These are phyloP conservation scores for Cassiopea xamachana DNA, from an alignment of 30 jellyfish, hydroid and myxozoan genomes.

Conservation along the genomic window DNA sequence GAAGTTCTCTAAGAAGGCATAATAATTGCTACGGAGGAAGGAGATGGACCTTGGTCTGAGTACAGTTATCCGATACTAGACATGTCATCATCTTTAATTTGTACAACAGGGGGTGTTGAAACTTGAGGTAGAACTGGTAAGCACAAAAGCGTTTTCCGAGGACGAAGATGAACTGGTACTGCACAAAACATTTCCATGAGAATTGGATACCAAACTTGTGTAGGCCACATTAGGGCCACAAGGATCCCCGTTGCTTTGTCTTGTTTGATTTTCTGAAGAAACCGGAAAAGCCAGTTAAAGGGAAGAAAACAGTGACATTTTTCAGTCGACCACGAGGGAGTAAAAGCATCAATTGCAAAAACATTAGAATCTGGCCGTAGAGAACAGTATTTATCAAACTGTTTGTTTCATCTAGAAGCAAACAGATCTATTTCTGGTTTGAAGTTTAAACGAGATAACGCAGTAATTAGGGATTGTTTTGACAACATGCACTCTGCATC, in stretches of 20 bases:
- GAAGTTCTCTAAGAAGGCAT: slow-evolving; percentile 6
- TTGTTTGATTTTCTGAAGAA: background rate
- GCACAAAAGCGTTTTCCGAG: background rate
- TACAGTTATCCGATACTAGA: slow-evolving; percentile 1
- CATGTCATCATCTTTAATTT: slow-evolving; percentile 20
- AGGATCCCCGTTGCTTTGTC: slow-evolving; percentile 50
- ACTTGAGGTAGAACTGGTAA: slow-evolving; percentile 11
- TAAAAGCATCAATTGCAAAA: slow-evolving; percentile 17
- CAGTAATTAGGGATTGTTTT: background rate
- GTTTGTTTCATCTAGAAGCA: slow-evolving; percentile 33
- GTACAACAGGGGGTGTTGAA: background rate
- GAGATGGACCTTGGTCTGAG: background rate
- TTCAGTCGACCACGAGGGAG: background rate
- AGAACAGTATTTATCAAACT: slow-evolving; percentile 23
- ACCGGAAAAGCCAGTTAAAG: slow-evolving; percentile 25
- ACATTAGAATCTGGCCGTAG: slow-evolving; percentile 56
- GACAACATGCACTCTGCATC: slow-evolving; percentile 58
- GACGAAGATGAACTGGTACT: slow-evolving; percentile 12
- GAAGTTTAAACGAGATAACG: background rate
- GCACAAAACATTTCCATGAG: background rate
- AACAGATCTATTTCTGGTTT: slow-evolving; percentile 27
- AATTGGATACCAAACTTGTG: slow-evolving; percentile 71
- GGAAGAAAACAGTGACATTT: slow-evolving; percentile 53
- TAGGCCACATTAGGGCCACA: slow-evolving; percentile 75
- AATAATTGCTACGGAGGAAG: background rate